Evolutionary conservation across 2,113 vertebrate species (phyloP).

Genomic region (Bufo gargarizans): DNA sequence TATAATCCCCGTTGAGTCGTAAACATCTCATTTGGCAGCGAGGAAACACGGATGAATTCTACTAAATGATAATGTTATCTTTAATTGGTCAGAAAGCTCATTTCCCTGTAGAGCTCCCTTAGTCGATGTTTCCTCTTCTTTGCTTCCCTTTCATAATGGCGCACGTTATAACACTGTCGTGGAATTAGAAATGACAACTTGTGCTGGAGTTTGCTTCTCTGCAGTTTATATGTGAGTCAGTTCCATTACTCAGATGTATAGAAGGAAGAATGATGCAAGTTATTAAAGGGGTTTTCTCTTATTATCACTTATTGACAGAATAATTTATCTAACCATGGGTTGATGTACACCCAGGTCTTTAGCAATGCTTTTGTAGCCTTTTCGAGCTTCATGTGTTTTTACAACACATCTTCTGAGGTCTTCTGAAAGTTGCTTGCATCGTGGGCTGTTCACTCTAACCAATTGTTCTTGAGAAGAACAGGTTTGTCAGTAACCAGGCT

Average conservation of each 20-base stretch:
- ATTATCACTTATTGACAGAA: too few relatives aligned
- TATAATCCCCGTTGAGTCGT: slow-evolving; percentile 40
- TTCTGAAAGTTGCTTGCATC: too few relatives aligned
- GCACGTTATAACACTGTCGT: not conserved
- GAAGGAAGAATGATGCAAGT: not conserved
- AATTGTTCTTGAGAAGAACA: too few relatives aligned
- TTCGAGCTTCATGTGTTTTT: too few relatives aligned
- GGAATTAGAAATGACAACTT: slow-evolving; percentile 8
- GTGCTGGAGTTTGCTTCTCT: not conserved
- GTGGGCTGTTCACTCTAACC: too few relatives aligned
- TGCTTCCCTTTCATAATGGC: not conserved
- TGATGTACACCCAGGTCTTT: too few relatives aligned
- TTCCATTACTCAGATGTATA: not conserved
- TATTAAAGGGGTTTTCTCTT: not conserved
- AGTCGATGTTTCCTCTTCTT: slow-evolving; percentile 13
- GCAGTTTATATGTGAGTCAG: too few relatives aligned
- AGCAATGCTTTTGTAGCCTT: too few relatives aligned
- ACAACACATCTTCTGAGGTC: too few relatives aligned
- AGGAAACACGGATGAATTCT: slow-evolving; percentile 29
- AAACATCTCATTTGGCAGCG: slow-evolving; percentile 38
- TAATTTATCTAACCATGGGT: too few relatives aligned
- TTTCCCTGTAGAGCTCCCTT: slow-evolving; percentile 29
- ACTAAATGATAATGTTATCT: slow-evolving; percentile 44
- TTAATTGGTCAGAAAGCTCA: slow-evolving; percentile 47
- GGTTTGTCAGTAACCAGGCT: too few relatives aligned